Percentiles rank a stretch among this genome's conserved stretches.
These are phyloP conservation scores for Lypha dubia DNA, from an alignment of 2,888 invertebrate genomes.

Conservation along the genomic window DNA sequence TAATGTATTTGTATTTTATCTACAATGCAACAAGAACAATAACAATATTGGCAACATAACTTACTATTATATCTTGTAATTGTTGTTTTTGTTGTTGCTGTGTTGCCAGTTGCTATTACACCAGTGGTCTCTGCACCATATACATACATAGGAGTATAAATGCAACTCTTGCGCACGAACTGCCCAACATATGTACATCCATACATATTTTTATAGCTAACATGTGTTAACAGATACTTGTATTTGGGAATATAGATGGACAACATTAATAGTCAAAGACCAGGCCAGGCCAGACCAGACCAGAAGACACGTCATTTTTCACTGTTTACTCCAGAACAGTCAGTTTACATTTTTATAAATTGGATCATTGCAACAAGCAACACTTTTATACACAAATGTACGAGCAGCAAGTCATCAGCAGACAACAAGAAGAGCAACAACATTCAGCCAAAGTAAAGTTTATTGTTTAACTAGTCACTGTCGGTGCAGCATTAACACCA, in stretches of 20 bases:
- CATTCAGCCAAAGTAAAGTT: constrained; percentile 3
- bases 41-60: constrained; percentile 59
- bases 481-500: constrained; percentile 41
- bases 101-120: constrained; percentile 56
- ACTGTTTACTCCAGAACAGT: constrained; percentile 7
- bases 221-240: constrained; percentile 22
- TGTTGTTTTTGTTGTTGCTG: constrained; percentile 55
- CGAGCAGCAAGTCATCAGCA: background rate
- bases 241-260: constrained; percentile 26
- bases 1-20: constrained; percentile 24
- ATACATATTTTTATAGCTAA: no score
- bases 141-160: no score
- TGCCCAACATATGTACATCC: background rate
- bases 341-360: constrained; percentile 54
- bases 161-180: constrained; percentile 1
- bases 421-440: constrained; percentile 1
- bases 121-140: background rate
- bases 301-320: constrained; percentile 46
- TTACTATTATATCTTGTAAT: constrained; percentile 56
- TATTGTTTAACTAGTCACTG: constrained; percentile 34
- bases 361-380: constrained; percentile 42
- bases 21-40: constrained; percentile 30
- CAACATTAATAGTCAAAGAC: constrained; percentile 30
- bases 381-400: constrained; percentile 24
- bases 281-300: constrained; percentile 20